A percentile compares a stretch with the other conserved stretches of the same genome.
These are phyloP conservation scores for Stylophora pistillata DNA, from an alignment of 64 coral and sea anemone genomes.

Conservation along the genomic window DNA sequence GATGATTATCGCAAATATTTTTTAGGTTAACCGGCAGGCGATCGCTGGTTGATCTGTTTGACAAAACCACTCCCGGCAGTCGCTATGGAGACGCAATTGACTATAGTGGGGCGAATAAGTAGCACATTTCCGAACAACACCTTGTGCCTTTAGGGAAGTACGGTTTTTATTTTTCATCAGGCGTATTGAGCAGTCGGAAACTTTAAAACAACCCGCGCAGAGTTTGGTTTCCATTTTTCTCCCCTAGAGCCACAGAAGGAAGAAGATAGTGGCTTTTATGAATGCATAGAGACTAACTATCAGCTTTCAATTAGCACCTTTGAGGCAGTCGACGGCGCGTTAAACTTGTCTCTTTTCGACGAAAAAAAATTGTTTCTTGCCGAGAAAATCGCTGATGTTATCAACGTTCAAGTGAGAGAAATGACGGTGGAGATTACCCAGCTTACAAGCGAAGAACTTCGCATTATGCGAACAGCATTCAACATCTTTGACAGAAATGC, in stretches of 20 bases:
- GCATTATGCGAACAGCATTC: constrained; percentile 75
- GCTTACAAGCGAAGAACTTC: constrained; percentile 57
- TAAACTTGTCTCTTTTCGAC: not conserved
- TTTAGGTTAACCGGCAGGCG: not conserved
- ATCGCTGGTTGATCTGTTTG: not conserved
- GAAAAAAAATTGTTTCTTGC: not conserved
- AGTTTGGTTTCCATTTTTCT: not conserved
- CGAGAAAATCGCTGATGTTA: not conserved
- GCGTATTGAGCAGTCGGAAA: not conserved
- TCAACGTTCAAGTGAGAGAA: not conserved
- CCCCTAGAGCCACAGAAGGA: not conserved
- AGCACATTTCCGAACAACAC: not conserved
- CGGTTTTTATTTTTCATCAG: not conserved
- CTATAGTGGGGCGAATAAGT: not conserved
- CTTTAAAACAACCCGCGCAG: not conserved
- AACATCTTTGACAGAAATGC: constrained; percentile 84
- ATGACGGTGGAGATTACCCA: constrained; percentile 36
- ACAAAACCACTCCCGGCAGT: not conserved
- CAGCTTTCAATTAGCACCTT: not conserved
- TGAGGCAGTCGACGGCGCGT: not conserved
- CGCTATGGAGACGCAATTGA: not conserved
- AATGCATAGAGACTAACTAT: not conserved
- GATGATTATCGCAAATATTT: not conserved
- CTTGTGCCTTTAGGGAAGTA: not conserved
- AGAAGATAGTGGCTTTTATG: not conserved